Evolutionary conservation across 2,113 vertebrate species (phyloP), one percentile per base, ranked within the genome.

Genomic region (Macquaria ambigua): DNA sequence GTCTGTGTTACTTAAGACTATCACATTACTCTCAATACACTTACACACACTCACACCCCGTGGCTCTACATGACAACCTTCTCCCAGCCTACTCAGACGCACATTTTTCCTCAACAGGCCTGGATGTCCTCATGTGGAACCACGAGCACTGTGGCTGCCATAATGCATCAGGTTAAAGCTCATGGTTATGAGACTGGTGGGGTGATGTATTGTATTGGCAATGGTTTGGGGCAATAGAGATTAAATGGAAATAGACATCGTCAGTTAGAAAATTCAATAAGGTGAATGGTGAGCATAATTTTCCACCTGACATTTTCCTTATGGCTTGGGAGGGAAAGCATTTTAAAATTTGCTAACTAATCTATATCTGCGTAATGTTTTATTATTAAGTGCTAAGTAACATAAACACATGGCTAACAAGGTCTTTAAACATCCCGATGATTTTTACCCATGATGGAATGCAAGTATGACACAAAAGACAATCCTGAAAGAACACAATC

Each of bases 1-100:
- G 61, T 70, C 66, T 76, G 67, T 74, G 72, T 90, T 70, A 84
- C 53, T 79, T 63, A 74, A 70, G 58, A 16, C 59, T 58, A 68
- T 77, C 55, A 76, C 43, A 74, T 76, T 80, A 77, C 37, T 87
- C 23, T 53, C 50, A 46, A 31, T 56, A 41, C 74, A 77, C n/a
- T 5, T n/a, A 50, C 53, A 70, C 48, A 61, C 55, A 62, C 66
- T 74, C 11, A 53, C 50, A 52, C 37, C 10, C 63, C 37, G 43
- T 5, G 8, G 28, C 71, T 52, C 43, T 18, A 4, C 8, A 48
- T 61, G 52, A 74, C 72, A 83, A 82, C 66, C n/a, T 50, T 84
- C 59, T 70, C 39, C 31, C 1, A 0, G 69, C 39, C 14, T 11
- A 34, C 71, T 25, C 23, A 64, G 1, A 50, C 53, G 37, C 46